phyloP scores from a whole-genome alignment of 2,888 invertebrate genomes.

The Temnothorax unifasciatus region DNA sequence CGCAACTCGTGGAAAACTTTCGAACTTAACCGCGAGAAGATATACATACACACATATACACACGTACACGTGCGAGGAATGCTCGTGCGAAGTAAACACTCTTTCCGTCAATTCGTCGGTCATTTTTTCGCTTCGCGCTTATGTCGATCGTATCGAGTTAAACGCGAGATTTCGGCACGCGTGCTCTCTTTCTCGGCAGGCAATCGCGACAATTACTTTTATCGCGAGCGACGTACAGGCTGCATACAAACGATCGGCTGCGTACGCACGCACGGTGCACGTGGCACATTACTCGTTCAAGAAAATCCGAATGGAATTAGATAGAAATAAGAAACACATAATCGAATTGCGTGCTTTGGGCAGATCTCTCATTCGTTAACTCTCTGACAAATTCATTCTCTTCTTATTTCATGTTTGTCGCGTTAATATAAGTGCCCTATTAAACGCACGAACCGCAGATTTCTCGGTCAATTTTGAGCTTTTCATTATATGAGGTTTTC shows the following conservation, averaged over 20 bases:
- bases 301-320: not conserved
- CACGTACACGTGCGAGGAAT: not conserved
- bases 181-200: not conserved
- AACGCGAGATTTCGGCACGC: not conserved
- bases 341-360: not conserved
- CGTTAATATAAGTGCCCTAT: not conserved
- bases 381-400: not conserved
- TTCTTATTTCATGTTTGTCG: not conserved
- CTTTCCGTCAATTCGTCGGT: not conserved
- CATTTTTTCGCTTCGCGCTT: not conserved
- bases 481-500: not conserved
- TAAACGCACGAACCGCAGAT: not conserved
- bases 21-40: not conserved
- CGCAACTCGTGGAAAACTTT: not conserved
- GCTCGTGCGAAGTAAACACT: not conserved
- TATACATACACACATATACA: not conserved
- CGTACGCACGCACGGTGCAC: not conserved
- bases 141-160: not conserved
- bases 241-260: not conserved
- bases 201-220: not conserved
- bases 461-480: not conserved
- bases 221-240: slow-evolving; percentile 3
- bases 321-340: slow-evolving; percentile 2
- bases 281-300: not conserved
- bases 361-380: not conserved